Evolutionary conservation across 2,113 vertebrate species (phyloP).

Genomic region (Notothenia coriiceps): DNA sequence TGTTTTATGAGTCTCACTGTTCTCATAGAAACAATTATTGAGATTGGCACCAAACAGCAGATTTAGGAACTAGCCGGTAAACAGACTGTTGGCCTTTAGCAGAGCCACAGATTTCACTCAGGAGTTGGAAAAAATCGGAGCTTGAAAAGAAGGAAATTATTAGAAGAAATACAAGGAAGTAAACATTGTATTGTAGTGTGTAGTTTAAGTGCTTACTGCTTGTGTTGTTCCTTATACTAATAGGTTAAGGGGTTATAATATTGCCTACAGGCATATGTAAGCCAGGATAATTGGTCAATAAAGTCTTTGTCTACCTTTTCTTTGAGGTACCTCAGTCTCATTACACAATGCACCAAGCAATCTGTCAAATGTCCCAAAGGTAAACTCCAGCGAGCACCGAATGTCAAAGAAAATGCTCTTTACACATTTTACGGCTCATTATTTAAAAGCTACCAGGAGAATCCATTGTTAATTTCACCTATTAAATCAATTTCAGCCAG

Average conservation of each 20-base stretch:
- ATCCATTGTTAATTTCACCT: slow-evolving; percentile 2
- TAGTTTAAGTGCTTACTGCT: not conserved
- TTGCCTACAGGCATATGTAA: not conserved
- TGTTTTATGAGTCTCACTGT: not conserved
- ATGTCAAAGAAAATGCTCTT: not conserved
- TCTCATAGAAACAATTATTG: not conserved
- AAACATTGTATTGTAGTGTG: too few species aligned
- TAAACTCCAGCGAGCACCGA: not conserved
- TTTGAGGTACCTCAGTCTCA: not conserved
- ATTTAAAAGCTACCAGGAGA: not conserved
- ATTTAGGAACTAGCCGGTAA: not conserved
- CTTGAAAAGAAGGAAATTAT: not conserved
- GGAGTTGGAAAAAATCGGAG: not conserved
- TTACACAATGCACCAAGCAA: not conserved
- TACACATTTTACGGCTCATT: not conserved
- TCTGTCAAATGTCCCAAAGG: not conserved
- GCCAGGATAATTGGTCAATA: not conserved
- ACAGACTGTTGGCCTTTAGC: not conserved
- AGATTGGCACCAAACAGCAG: not conserved
- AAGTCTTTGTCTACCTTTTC: not conserved
- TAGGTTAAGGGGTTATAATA: not conserved
- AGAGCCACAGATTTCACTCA: not conserved
- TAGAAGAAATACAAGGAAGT: too few species aligned
- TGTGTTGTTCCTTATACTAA: not conserved
- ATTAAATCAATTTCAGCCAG: not conserved